A percentile compares a stretch with the other conserved stretches of the same genome.
Evolutionary conservation across 2,113 vertebrate genomes (phyloP).

Genomic region (Nycticryphes semicollaris): DNA sequence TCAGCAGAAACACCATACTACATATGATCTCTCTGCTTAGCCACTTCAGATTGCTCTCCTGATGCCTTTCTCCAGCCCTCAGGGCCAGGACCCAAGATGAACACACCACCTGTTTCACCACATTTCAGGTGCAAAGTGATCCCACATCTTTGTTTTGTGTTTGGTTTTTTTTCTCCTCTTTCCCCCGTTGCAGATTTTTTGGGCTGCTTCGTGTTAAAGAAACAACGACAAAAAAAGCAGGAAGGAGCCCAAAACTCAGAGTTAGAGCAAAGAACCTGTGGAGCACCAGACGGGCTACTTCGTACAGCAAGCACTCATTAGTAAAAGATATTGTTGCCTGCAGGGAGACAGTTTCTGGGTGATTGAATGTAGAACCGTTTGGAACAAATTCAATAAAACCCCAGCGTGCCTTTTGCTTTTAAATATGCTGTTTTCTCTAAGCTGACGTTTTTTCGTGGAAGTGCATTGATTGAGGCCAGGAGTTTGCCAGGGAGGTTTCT

Average conservation of each 20-base stretch:
- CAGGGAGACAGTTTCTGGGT: conserved; percentile 33
- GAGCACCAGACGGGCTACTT: background rate
- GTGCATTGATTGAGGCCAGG: background rate
- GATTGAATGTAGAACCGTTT: conserved; percentile 16
- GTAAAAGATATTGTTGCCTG: conserved; percentile 1
- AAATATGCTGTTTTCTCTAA: background rate
- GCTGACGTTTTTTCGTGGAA: background rate
- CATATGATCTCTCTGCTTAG: background rate
- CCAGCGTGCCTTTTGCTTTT: background rate
- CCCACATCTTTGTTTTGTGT: background rate
- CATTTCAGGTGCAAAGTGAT: background rate
- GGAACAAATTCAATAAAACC: conserved; percentile 35
- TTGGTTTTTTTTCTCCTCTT: background rate
- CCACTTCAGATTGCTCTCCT: no score
- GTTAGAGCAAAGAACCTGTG: background rate
- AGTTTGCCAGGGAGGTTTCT: background rate
- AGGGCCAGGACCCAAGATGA: background rate
- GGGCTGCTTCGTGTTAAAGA: no score
- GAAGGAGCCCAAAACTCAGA: background rate
- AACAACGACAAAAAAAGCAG: background rate
- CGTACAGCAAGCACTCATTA: background rate
- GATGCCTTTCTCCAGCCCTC: background rate
- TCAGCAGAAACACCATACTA: background rate
- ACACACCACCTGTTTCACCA: background rate
- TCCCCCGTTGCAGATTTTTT: background rate